Conservation (phyloP, 2,797 vertebrate species). For the Bryconaethiops microstoma region DNA sequence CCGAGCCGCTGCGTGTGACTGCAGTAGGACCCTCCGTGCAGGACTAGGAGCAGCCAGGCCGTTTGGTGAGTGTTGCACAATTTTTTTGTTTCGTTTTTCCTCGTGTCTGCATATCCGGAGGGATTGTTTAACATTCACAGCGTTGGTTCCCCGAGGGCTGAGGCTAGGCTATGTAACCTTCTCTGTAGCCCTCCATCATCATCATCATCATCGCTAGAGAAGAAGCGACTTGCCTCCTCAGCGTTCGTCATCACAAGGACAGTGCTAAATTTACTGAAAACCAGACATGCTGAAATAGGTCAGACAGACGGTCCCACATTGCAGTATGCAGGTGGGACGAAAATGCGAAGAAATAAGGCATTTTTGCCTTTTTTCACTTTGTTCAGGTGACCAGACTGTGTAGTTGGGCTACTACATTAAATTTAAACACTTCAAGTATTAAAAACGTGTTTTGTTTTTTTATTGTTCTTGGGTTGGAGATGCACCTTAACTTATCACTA, state of each 20-base stretch:
- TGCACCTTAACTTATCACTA: neutral
- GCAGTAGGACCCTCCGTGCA: conserved; percentile 36
- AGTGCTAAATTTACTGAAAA: conserved; percentile 44
- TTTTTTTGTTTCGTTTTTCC: conserved; percentile 5
- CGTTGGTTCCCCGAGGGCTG: neutral
- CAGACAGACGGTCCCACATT: conserved; percentile 60
- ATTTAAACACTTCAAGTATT: conserved; percentile 15
- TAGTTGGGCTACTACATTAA: neutral
- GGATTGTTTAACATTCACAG: conserved; percentile 38
- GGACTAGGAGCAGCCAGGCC: conserved; percentile 33
- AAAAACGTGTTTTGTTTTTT: neutral
- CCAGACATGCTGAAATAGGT: conserved; percentile 67
- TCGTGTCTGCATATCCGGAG: conserved; percentile 21
- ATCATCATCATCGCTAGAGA: conserved; percentile 6
- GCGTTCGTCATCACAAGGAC: conserved; percentile 41
- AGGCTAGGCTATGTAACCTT: neutral
- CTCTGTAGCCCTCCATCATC: neutral
- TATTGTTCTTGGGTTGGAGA: neutral
- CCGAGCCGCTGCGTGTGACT: conserved; percentile 62
- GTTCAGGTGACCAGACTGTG: conserved; percentile 9
- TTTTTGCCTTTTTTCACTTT: conserved; percentile 23
- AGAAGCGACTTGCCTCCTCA: conserved; percentile 24
- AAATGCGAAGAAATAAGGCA: conserved; percentile 20
- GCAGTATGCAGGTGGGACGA: conserved; percentile 31
- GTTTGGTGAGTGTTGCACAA: conserved; percentile 55